Evolutionary conservation across 2,113 vertebrate species (phyloP), one percentile per base, ranked within the genome.

Genomic region (Acrocephalus kingi): DNA sequence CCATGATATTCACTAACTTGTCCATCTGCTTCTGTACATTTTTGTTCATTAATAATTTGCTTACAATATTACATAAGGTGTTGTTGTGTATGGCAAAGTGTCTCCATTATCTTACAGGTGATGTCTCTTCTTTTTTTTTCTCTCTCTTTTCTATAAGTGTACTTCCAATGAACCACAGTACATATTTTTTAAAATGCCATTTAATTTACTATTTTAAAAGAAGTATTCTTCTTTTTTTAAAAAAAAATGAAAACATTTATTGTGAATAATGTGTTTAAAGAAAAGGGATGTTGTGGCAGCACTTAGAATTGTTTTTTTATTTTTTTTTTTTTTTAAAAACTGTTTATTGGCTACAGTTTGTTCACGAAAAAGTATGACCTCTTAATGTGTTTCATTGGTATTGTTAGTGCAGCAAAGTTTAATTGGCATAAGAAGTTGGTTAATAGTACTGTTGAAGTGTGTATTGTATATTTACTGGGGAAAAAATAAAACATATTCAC

Each of bases 401-500:
- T 97, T 98, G 96, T 98, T 98, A 98, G 97, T 98, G 97, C 96
- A 98, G 94, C 97, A 97, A 98, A 98, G 87, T 97, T 97, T 96
- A 97, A 97, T 97, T 97, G 96, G 95, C 97, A 98, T 97, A 98
- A 97, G 80, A 96, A 97, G 97, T 96, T 97, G 97, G 94, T 98
- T 97, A 96, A 94, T 98, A 98, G 97, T 98, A 97, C 97, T 98
- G 98, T 98, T 96, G 95, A 98, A 97, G 97, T 98, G 97, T 98
- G 98, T 98, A 97, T 98, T 98, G 98, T 98, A 98, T 98, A 98
- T 97, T 98, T 98, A 98, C 97, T 97, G 98, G 98, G 97, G 98
- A 97, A 97, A 97, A 98, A 98, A 98, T 98, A 98, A 98, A 98
- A 97, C 97, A 94, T 97, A 98, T 98, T 98, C 97, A 98, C 98